phyloP scores from a whole-genome alignment of 2,113 vertebrate species.

The Prionailurus viverrinus region DNA sequence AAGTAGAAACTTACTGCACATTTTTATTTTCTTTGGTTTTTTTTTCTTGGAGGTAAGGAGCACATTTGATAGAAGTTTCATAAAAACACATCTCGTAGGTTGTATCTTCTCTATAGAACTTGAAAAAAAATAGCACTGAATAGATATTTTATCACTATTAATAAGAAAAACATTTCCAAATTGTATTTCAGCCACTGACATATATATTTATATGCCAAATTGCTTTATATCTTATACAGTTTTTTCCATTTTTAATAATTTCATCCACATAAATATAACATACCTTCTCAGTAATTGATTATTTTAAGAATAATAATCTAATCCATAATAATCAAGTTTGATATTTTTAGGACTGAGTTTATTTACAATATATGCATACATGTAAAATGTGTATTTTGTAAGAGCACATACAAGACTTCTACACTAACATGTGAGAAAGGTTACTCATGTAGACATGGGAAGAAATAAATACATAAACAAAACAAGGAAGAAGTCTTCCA shows the following conservation, averaged over 20 bases:
- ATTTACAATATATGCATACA: background rate
- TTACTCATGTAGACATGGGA: background rate
- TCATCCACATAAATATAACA: background rate
- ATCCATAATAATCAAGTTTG: background rate
- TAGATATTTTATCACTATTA: background rate
- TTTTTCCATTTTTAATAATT: background rate
- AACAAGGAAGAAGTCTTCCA: background rate
- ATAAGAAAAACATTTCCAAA: background rate
- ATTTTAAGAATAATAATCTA: conserved; percentile 8
- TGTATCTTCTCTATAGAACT: background rate
- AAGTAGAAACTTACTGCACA: background rate
- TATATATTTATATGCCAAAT: background rate
- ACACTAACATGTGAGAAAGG: background rate
- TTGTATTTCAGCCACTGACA: background rate
- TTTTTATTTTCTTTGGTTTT: background rate
- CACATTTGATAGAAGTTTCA: background rate
- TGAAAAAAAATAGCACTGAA: background rate
- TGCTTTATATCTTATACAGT: background rate
- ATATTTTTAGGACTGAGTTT: background rate
- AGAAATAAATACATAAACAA: background rate
- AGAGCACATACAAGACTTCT: background rate
- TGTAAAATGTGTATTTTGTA: background rate
- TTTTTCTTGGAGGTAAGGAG: background rate
- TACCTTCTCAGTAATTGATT: background rate
- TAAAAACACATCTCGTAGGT: background rate